A percentile compares a stretch with the other conserved stretches of the same genome.
Evolutionary conservation across 1,140 invertebrate species (phyloP).

Genomic region (Nymphalis io): DNA sequence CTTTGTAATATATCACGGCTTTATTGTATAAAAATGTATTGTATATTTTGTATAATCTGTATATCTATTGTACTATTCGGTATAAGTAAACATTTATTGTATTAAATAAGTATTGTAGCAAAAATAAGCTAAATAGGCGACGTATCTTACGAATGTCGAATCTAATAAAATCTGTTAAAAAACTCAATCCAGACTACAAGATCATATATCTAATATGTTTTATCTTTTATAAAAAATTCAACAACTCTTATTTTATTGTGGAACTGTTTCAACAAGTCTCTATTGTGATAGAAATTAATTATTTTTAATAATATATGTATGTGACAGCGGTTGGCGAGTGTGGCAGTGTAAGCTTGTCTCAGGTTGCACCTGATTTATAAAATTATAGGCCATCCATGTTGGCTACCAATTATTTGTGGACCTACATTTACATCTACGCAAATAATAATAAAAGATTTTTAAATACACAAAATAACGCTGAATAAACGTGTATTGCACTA

Average conservation of each 20-base stretch:
- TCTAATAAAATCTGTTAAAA: slow-evolving; percentile 78
- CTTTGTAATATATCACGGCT: slow-evolving; percentile 70
- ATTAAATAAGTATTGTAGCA: slow-evolving; percentile 72
- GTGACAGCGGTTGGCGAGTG: slow-evolving; percentile 77
- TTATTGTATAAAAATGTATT: slow-evolving; percentile 75
- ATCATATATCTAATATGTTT: slow-evolving; percentile 79
- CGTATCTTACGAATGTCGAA: slow-evolving; percentile 51
- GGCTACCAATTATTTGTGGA: slow-evolving; percentile 77
- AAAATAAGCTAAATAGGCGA: slow-evolving; percentile 75
- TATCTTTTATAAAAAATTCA: slow-evolving; percentile 80
- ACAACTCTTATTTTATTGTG: slow-evolving; percentile 79
- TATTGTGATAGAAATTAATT: slow-evolving; percentile 76
- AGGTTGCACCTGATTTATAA: slow-evolving; percentile 51
- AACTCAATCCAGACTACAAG: slow-evolving; percentile 80
- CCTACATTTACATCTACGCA: slow-evolving; percentile 34
- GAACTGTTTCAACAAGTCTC: slow-evolving; percentile 79
- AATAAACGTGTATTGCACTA: slow-evolving; percentile 73
- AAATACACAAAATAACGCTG: slow-evolving; percentile 60
- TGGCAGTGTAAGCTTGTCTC: slow-evolving; percentile 70
- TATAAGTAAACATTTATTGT: slow-evolving; percentile 66
- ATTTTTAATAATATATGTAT: slow-evolving; percentile 56
- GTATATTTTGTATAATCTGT: slow-evolving; percentile 75
- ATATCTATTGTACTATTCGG: slow-evolving; percentile 75
- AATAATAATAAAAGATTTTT: slow-evolving; percentile 28
- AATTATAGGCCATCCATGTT: slow-evolving; percentile 73